Evolutionary conservation across 53 echinoderm and acorn worm genomes (phyloP).

Genomic region (Luidia sarsii): DNA sequence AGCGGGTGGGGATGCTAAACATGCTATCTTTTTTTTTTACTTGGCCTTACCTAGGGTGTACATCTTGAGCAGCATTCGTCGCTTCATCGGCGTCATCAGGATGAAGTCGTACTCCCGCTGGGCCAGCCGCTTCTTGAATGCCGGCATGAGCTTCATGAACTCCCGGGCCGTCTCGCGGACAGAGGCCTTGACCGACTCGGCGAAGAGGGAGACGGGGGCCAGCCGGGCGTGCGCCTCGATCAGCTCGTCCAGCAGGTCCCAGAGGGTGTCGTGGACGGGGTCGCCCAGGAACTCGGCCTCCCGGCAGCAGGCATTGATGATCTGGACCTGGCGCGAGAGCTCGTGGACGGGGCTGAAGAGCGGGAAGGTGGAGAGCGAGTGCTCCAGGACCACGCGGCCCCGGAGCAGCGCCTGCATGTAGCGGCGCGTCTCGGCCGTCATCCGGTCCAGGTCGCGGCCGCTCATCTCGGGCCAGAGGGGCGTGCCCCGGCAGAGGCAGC

Average conservation of each 20-base stretch:
- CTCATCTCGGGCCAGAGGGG: slow-evolving; percentile 93
- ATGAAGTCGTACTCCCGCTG: slow-evolving; percentile 98
- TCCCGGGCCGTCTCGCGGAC: slow-evolving; percentile 89
- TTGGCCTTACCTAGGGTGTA: slow-evolving; percentile 84
- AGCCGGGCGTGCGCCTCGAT: slow-evolving; percentile 92
- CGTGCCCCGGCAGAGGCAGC: slow-evolving; percentile 69
- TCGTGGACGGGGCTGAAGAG: slow-evolving; percentile 98
- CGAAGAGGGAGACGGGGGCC: slow-evolving; percentile 86
- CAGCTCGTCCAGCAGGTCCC: slow-evolving; percentile 98
- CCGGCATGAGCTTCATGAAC: slow-evolving; percentile 89
- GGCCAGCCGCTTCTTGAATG: slow-evolving; percentile 90
- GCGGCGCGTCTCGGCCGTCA: slow-evolving; percentile 77
- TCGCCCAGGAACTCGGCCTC: slow-evolving; percentile 90
- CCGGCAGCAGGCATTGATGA: slow-evolving; percentile 98
- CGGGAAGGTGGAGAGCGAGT: slow-evolving; percentile 78
- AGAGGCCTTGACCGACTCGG: slow-evolving; percentile 85
- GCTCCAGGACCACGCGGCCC: slow-evolving; percentile 89
- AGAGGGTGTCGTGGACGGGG: slow-evolving; percentile 90
- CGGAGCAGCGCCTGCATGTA: slow-evolving; percentile 89
- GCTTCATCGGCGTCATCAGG: slow-evolving; percentile 87
- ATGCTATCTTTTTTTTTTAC: too few relatives aligned
- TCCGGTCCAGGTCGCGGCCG: slow-evolving; percentile 64
- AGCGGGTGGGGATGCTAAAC: too few relatives aligned
- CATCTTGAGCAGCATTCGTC: slow-evolving; percentile 96
- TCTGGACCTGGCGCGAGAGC: slow-evolving; percentile 92